Percentiles rank a stretch among this genome's conserved stretches.
These are phyloP conservation scores for Oncorhynchus mykiss DNA, from an alignment of 2,113 vertebrate species.

Conservation along the genomic window DNA sequence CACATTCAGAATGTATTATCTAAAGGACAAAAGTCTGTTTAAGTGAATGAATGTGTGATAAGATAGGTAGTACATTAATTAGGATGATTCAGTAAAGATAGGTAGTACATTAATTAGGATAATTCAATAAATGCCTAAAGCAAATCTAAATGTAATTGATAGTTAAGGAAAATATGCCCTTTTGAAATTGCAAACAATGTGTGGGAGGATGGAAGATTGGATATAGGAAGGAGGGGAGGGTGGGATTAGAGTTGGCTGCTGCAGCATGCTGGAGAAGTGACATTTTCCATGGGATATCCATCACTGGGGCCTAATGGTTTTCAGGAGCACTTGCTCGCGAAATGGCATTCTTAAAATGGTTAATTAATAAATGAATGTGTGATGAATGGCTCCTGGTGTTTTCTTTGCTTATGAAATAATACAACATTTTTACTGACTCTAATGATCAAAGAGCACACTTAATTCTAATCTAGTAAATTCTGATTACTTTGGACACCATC, in stretches of 20 bases:
- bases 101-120: neutral
- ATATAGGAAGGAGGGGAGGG: conserved; percentile 29
- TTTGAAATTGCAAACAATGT: conserved; percentile 39
- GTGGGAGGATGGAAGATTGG: neutral
- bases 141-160: conserved; percentile 31
- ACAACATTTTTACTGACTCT: conserved; percentile 7
- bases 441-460: conserved; percentile 42
- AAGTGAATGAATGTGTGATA: neutral
- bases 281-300: conserved; percentile 60
- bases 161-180: conserved; percentile 60
- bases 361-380: conserved; percentile 67
- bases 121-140: conserved; percentile 40
- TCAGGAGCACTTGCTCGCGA: conserved; percentile 42
- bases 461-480: no score
- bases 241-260: conserved; percentile 40
- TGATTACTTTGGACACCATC: no score
- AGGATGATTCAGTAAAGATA: conserved; percentile 32
- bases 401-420: conserved; percentile 40
- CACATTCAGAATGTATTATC: no score
- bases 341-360: conserved; percentile 53
- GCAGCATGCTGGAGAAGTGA: conserved; percentile 25
- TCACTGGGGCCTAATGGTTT: conserved; percentile 55
- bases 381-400: conserved; percentile 55
- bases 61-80: neutral
- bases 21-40: neutral